Percentiles rank a stretch among this genome's conserved stretches.
Conservation (phyloP, 1,140 invertebrate genomes). For the Metopolophium dirhodum region DNA sequence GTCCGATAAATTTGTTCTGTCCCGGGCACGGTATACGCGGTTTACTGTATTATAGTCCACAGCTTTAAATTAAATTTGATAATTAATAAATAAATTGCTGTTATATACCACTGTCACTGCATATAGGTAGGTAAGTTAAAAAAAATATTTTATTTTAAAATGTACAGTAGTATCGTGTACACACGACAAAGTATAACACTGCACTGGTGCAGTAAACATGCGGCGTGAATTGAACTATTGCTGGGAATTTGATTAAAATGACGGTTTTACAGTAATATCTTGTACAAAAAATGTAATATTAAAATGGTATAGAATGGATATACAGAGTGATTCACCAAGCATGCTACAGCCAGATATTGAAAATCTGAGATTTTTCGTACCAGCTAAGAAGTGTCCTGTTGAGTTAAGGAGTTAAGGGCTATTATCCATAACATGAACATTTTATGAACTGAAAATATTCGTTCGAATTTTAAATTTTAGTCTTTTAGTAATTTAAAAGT, state of each 20-base stretch:
- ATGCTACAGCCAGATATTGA: too few relatives aligned
- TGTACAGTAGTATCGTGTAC: background rate
- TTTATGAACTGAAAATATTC: too few relatives aligned
- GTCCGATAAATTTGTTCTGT: background rate
- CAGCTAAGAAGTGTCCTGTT: too few relatives aligned
- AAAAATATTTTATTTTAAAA: background rate
- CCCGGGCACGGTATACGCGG: too few relatives aligned
- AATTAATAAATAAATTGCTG: background rate
- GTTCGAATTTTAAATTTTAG: too few relatives aligned
- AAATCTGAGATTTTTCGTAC: too few relatives aligned
- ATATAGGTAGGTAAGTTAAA: background rate
- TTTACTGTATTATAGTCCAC: background rate
- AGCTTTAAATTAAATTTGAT: background rate
- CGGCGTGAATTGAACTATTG: too few relatives aligned
- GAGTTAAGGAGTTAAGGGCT: too few relatives aligned
- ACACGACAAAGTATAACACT: background rate
- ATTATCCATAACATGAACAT: too few relatives aligned
- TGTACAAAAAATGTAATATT: background rate
- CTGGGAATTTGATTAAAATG: background rate
- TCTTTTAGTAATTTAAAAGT: too few relatives aligned
- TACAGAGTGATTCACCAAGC: too few relatives aligned
- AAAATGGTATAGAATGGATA: too few relatives aligned
- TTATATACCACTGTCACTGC: background rate
- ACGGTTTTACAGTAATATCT: background rate
- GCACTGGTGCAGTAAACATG: background rate